Evolutionary conservation across 2,797 vertebrate genomes (phyloP).

Genomic region (Gadopsis marmoratus): DNA sequence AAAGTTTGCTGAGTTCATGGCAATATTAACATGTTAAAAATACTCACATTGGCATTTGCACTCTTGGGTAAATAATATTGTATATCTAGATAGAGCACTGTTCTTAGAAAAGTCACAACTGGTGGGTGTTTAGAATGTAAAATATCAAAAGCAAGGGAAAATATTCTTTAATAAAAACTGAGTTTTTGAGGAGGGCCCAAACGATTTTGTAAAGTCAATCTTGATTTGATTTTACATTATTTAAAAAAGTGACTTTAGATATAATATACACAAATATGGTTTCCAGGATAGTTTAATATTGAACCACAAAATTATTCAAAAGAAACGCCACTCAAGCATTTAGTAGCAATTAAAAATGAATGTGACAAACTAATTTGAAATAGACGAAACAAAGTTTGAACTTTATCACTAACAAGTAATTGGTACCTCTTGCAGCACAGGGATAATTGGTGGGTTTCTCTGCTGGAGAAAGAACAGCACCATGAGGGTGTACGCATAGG

Average conservation of each 20-base stretch:
- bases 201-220: background rate
- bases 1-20: background rate
- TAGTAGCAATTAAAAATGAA: background rate
- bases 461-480: conserved; percentile 97
- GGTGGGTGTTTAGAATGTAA: background rate
- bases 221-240: background rate
- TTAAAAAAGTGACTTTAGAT: background rate
- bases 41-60: background rate
- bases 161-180: background rate
- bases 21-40: background rate
- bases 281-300: background rate
- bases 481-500: conserved; percentile 97
- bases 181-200: background rate
- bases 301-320: background rate
- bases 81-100: background rate
- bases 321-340: background rate
- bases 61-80: background rate
- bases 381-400: background rate
- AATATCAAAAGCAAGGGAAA: background rate
- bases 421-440: conserved; percentile 94
- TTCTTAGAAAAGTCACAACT: background rate
- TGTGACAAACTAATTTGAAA: background rate
- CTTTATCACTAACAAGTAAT: background rate
- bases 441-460: conserved; percentile 92
- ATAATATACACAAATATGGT: background rate